Evolutionary conservation across 2,113 vertebrate species (phyloP).

Genomic region (Channa argus): DNA sequence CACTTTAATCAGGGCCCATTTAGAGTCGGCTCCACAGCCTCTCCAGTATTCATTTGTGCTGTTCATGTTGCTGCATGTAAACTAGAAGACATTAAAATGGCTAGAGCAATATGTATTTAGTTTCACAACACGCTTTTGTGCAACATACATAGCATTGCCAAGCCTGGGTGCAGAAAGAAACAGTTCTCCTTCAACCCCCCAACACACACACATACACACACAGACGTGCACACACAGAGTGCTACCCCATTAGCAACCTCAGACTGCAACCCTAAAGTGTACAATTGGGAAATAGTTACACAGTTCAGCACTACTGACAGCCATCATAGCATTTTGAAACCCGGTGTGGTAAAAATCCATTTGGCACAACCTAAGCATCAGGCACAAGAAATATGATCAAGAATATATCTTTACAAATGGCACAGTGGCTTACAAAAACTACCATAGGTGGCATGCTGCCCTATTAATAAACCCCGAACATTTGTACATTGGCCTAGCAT

Average conservation of each 20-base stretch:
- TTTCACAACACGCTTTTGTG: neutral
- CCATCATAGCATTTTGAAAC: slow-evolving; percentile 28
- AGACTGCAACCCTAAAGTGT: slow-evolving; percentile 26
- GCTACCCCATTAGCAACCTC: slow-evolving; percentile 45
- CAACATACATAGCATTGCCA: neutral
- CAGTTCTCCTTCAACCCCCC: neutral
- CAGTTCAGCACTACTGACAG: slow-evolving; percentile 49
- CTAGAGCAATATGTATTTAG: slow-evolving; percentile 3
- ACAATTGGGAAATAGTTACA: slow-evolving; percentile 59
- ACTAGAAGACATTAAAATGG: slow-evolving; percentile 14
- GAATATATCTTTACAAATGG: slow-evolving; percentile 18
- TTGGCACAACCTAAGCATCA: slow-evolving; percentile 8
- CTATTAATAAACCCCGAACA: slow-evolving; percentile 5
- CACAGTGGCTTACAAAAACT: neutral
- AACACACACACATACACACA: neutral
- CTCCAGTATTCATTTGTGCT: slow-evolving; percentile 12
- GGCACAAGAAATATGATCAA: slow-evolving; percentile 42
- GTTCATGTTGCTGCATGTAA: slow-evolving; percentile 22
- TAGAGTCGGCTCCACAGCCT: slow-evolving; percentile 32
- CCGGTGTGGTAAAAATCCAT: slow-evolving; percentile 30
- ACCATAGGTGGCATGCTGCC: neutral
- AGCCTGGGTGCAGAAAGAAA: neutral
- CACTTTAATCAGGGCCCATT: slow-evolving; percentile 65
- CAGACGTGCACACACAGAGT: slow-evolving; percentile 2
- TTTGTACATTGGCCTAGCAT: neutral